These are phyloP conservation scores for Myotis pilosus DNA, from an alignment of 2,797 vertebrate genomes.

Conservation along the genomic window DNA sequence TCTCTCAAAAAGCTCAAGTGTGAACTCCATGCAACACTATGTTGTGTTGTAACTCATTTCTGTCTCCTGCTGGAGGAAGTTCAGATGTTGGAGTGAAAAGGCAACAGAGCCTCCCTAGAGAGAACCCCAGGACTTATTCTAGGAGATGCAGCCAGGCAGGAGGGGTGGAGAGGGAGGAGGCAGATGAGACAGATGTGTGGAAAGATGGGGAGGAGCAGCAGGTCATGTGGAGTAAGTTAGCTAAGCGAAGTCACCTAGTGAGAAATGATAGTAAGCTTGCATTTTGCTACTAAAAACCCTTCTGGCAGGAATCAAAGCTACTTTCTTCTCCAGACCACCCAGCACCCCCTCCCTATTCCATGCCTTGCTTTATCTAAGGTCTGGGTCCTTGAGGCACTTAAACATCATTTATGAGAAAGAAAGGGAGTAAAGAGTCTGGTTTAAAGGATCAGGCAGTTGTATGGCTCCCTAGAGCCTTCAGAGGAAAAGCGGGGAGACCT, in stretches of 20 bases:
- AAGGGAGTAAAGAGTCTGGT: neutral
- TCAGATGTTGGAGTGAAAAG: neutral
- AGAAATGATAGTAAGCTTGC: neutral
- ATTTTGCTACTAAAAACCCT: neutral
- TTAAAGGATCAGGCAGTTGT: neutral
- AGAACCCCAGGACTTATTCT: neutral
- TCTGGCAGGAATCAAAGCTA: neutral
- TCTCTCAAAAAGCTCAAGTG: neutral
- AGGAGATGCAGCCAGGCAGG: neutral
- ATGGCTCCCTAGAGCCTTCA: neutral
- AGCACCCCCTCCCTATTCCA: fast-evolving
- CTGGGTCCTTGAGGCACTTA: neutral
- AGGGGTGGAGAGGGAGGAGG: neutral
- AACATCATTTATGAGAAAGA: neutral
- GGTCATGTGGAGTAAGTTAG: neutral
- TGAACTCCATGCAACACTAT: neutral
- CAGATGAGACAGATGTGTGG: fast-evolving
- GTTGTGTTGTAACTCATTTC: neutral
- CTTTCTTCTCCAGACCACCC: neutral
- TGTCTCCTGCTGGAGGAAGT: neutral
- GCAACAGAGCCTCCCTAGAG: neutral
- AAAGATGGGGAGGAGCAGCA: neutral
- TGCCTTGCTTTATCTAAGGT: neutral
- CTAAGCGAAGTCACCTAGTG: neutral
- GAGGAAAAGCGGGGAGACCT: neutral